Evolutionary conservation across 1,140 invertebrate genomes (phyloP).

Genomic region (Pogonomyrmex barbatus): DNA sequence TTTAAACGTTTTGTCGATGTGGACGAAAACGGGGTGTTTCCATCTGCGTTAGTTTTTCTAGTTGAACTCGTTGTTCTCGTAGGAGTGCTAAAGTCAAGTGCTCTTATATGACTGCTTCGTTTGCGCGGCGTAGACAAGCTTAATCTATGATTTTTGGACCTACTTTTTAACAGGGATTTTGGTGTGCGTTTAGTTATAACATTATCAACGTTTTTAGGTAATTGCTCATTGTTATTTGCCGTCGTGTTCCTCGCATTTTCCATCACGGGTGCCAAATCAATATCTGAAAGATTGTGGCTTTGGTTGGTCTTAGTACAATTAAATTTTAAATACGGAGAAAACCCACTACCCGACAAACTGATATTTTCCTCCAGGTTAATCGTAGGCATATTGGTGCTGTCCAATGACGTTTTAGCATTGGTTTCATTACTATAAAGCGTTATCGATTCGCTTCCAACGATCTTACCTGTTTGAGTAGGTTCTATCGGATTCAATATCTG

Average conservation of each 20-base stretch:
- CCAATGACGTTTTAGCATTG: slow-evolving; percentile 66
- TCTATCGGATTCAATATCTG: neutral
- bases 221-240: neutral
- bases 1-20: slow-evolving; percentile 70
- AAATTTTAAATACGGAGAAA: slow-evolving; percentile 82
- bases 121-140: slow-evolving; percentile 85
- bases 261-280: slow-evolving; percentile 46
- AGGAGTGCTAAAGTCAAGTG: slow-evolving; percentile 84
- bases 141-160: slow-evolving; percentile 81
- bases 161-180: slow-evolving; percentile 79
- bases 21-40: slow-evolving; percentile 51
- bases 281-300: slow-evolving; percentile 62
- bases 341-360: slow-evolving; percentile 74
- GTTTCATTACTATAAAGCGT: slow-evolving; percentile 80
- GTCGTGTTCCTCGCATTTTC: neutral
- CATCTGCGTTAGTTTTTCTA: slow-evolving; percentile 47
- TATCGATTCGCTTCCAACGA: slow-evolving; percentile 73
- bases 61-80: slow-evolving; percentile 66
- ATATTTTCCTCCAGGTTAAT: slow-evolving; percentile 80
- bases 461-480: neutral
- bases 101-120: slow-evolving; percentile 82
- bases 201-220: slow-evolving; percentile 52
- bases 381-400: slow-evolving; percentile 72
- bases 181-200: slow-evolving; percentile 80
- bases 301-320: slow-evolving; percentile 70